Base-by-base conservation (phyloP, 2,797 vertebrate species). In the Aythya fuligula region DNA sequence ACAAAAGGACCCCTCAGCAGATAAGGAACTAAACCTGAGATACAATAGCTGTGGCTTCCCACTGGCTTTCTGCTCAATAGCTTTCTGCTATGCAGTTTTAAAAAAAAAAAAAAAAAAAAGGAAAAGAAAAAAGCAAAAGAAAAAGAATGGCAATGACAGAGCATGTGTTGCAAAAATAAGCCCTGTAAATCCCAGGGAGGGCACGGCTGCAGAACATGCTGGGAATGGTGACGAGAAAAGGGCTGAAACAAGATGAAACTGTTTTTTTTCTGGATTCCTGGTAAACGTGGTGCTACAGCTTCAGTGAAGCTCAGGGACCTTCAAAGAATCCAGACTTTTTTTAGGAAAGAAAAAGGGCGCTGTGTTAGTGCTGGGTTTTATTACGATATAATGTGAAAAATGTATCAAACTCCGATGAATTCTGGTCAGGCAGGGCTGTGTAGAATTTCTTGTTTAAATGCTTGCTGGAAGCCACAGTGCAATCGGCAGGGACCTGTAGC, bases 21-120 rank as follows among this genome's bases (percentile, higher is more conserved):
- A 95, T 96, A 96, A 95, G 94, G 89, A 96, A 92, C 93, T 95
- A 95, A 96, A 94, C 91, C 95, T 93, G 65, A 61, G 86, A 87
- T 87, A 97, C 91, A 96, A 97, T 97, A 94, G 91, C 95, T 92
- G 86, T 90, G 94, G 95, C 94, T 95, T 95, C 96, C 91, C 96
- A 94, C 95, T 94, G 96, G 84, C 80, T 95, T 96, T 89, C 94
- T 92, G 79, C 94, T 97, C 90, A 96, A 96, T 93, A 94, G 80
- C 27, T 91, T 96, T 95, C 85, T 75, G 91, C 85, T 88, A 76
- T 77, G 95, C 92, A 56, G 83, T 49, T 25, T 75, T 17, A 32
- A 66, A 81, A 64, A 39, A 41, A n/a, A n/a, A n/a, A n/a, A n/a
- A 43, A 25, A 51, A 27, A 27, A 14, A 25, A 27, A 8, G 49